phyloP scores from a whole-genome alignment of 1,140 invertebrate species.

The Meloidogyne hapla region DNA sequence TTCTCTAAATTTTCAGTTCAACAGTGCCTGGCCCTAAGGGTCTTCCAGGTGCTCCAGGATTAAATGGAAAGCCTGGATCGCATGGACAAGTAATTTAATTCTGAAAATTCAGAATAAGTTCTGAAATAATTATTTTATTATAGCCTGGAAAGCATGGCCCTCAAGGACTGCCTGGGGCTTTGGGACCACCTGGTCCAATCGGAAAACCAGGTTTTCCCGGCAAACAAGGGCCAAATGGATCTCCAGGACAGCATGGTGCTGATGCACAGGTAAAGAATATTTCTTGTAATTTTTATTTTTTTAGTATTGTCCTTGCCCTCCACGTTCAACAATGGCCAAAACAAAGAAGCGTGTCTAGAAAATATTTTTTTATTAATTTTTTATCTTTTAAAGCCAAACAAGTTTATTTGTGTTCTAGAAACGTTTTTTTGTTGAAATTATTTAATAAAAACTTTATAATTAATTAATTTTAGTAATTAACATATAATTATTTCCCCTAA shows the following conservation, averaged over 20 bases:
- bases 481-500: no score
- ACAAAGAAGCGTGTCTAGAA: neutral
- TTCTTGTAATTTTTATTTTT: conserved; percentile 5
- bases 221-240: conserved; percentile 29
- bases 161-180: conserved; percentile 20
- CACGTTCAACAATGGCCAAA: neutral
- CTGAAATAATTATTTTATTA: neutral
- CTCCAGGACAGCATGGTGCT: conserved; percentile 31
- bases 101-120: no score
- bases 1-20: neutral
- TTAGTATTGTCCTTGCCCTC: neutral
- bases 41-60: conserved; percentile 23
- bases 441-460: no score
- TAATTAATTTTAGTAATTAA: no score
- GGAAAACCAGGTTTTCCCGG: conserved; percentile 28
- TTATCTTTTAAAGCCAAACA: no score
- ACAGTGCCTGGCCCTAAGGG: conserved; percentile 29
- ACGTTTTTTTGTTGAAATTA: no score
- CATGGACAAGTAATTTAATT: conserved; percentile 7
- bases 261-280: conserved; percentile 27
- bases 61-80: conserved; percentile 30
- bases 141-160: conserved; percentile 18
- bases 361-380: neutral
- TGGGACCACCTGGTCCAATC: neutral
- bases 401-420: no score